Conservation (phyloP, 2,797 vertebrate species). For the Poecilia picta region DNA sequence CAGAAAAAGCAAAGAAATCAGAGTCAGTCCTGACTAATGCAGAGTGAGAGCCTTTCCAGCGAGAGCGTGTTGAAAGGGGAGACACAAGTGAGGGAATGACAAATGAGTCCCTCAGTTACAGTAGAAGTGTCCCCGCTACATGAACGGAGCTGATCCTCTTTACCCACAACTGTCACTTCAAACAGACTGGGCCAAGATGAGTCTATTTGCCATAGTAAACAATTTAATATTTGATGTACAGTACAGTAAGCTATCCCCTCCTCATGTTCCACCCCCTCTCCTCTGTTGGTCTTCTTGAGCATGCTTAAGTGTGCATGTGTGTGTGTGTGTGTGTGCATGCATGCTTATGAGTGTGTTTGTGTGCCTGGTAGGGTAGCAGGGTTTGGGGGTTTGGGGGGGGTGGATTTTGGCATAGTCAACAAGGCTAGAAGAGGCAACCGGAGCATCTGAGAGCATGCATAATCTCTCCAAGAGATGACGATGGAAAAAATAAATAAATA, state of each 20-base stretch:
- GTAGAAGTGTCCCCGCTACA: constrained; percentile 40
- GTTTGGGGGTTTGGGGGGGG: background rate
- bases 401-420: constrained; percentile 33
- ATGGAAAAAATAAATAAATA: constrained; percentile 42
- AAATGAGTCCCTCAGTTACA: constrained; percentile 65
- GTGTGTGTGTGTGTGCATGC: constrained; percentile 6
- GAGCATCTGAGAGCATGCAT: constrained; percentile 60
- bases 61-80: constrained; percentile 34
- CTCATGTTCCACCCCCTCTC: constrained; percentile 30
- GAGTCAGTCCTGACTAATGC: constrained; percentile 59
- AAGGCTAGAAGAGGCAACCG: constrained; percentile 59
- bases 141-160: constrained; percentile 44
- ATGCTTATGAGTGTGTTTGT: constrained; percentile 19
- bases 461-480: constrained; percentile 55
- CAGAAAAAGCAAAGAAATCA: constrained; percentile 50
- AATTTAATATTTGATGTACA: constrained; percentile 81
- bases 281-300: constrained; percentile 37
- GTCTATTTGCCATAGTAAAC: constrained; percentile 71
- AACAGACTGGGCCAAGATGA: constrained; percentile 64
- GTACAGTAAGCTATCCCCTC: constrained; percentile 55
- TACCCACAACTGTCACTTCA: constrained; percentile 70
- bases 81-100: constrained; percentile 62
- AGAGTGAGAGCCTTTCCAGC: constrained; percentile 48
- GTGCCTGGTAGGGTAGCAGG: constrained; percentile 8
- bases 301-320: constrained; percentile 22